These are phyloP conservation scores for Rhynchonycteris naso DNA, from an alignment of 2,797 vertebrate species.

Conservation along the genomic window DNA sequence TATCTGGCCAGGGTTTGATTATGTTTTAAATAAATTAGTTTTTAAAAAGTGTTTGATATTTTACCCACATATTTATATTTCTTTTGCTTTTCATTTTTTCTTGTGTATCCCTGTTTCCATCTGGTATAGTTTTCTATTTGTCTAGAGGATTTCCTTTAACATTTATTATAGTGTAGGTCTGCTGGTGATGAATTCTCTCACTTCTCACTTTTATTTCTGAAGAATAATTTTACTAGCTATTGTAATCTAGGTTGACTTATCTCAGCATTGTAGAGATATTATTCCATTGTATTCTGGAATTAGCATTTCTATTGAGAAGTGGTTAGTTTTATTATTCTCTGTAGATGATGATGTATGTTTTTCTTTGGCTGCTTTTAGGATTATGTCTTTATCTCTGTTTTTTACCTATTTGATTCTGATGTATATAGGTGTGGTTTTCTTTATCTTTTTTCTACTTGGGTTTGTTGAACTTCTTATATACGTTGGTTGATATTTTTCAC, in stretches of 20 bases:
- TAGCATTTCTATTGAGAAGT: not conserved
- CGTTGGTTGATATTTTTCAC: not conserved
- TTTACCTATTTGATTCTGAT: constrained; percentile 1
- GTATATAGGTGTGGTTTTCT: not conserved
- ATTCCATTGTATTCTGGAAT: not conserved
- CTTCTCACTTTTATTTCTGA: constrained; percentile 19
- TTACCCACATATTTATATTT: not conserved
- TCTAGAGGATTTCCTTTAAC: not conserved
- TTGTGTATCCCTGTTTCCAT: not conserved
- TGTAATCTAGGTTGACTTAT: not conserved
- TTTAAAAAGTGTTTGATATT: not conserved
- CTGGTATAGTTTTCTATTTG: not conserved
- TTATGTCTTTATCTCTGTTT: not conserved
- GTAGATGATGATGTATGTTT: not conserved
- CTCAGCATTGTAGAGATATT: not conserved
- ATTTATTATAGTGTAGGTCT: not conserved
- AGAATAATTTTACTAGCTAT: not conserved
- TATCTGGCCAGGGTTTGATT: too few relatives aligned
- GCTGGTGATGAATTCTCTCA: not conserved
- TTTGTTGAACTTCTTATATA: not conserved
- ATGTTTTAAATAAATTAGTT: constrained; percentile 7
- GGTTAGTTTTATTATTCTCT: not conserved
- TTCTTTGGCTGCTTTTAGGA: not conserved
- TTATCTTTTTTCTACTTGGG: not conserved
- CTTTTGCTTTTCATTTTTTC: constrained; percentile 10